phyloP scores from a whole-genome alignment of 1,140 invertebrate species.

The Polyergus mexicanus region DNA sequence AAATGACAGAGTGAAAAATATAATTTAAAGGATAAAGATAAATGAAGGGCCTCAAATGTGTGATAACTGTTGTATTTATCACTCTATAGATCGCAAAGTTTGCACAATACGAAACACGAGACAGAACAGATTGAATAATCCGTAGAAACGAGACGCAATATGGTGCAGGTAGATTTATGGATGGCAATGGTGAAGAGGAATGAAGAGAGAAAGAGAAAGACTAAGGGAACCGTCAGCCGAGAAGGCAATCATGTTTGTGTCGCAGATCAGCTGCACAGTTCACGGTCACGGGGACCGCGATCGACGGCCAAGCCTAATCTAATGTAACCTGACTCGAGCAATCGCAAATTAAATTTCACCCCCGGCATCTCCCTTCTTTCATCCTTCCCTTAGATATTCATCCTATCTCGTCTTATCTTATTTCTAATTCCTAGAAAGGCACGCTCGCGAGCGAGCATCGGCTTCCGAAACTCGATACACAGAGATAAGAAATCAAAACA shows the following conservation, averaged over 20 bases:
- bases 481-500: no score
- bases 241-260: conserved; percentile 79
- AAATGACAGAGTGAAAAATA: conserved; percentile 39
- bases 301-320: conserved; percentile 75
- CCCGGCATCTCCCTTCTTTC: conserved; percentile 21
- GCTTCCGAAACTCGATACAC: no score
- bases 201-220: conserved; percentile 8
- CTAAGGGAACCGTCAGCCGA: not conserved
- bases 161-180: conserved; percentile 84
- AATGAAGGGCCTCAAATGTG: conserved; percentile 24
- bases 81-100: conserved; percentile 68
- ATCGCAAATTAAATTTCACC: conserved; percentile 79
- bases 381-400: not conserved
- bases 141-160: conserved; percentile 78
- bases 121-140: conserved; percentile 36
- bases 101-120: conserved; percentile 74
- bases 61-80: conserved; percentile 67
- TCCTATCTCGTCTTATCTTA: no score
- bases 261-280: conserved; percentile 84
- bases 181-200: conserved; percentile 77
- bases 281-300: conserved; percentile 83
- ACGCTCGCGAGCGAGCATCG: no score
- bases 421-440: no score
- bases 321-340: conserved; percentile 70
- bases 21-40: conserved; percentile 27